Evolutionary conservation across 2,888 invertebrate species (phyloP).

Genomic region (Philhelius pedissequus): DNA sequence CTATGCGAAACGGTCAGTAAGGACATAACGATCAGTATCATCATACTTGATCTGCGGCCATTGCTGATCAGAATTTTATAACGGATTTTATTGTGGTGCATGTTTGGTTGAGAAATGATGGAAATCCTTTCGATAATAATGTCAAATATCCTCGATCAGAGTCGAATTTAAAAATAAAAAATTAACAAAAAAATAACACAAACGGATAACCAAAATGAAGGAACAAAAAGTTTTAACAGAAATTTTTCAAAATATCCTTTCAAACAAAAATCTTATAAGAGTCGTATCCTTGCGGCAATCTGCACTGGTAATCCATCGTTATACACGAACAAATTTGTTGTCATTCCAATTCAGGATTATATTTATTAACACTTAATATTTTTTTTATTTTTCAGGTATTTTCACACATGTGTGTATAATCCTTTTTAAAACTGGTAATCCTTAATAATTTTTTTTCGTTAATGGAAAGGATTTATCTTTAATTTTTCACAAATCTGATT

Average conservation of each 20-base stretch:
- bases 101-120: slow-evolving; percentile 53
- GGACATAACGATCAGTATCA: slow-evolving; percentile 34
- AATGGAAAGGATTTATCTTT: slow-evolving; percentile 29
- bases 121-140: not conserved
- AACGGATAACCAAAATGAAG: slow-evolving; percentile 25
- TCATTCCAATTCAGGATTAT: slow-evolving; percentile 4
- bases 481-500: slow-evolving; percentile 54
- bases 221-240: slow-evolving; percentile 12
- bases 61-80: slow-evolving; percentile 50
- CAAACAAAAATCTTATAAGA: slow-evolving; percentile 38
- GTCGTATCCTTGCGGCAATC: slow-evolving; percentile 59
- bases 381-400: slow-evolving; percentile 5
- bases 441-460: slow-evolving; percentile 12
- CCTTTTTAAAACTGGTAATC: slow-evolving; percentile 62
- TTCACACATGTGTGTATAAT: slow-evolving; percentile 64
- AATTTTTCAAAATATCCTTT: slow-evolving; percentile 42
- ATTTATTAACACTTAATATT: not conserved
- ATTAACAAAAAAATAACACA: not conserved
- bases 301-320: slow-evolving; percentile 68
- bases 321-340: slow-evolving; percentile 6
- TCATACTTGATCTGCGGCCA: slow-evolving; percentile 28
- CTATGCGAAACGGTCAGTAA: slow-evolving; percentile 35
- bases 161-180: slow-evolving; percentile 12
- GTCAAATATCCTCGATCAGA: not conserved
- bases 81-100: slow-evolving; percentile 68